Conservation (phyloP, 2,797 vertebrate species). For the Taeniopygia guttata region DNA sequence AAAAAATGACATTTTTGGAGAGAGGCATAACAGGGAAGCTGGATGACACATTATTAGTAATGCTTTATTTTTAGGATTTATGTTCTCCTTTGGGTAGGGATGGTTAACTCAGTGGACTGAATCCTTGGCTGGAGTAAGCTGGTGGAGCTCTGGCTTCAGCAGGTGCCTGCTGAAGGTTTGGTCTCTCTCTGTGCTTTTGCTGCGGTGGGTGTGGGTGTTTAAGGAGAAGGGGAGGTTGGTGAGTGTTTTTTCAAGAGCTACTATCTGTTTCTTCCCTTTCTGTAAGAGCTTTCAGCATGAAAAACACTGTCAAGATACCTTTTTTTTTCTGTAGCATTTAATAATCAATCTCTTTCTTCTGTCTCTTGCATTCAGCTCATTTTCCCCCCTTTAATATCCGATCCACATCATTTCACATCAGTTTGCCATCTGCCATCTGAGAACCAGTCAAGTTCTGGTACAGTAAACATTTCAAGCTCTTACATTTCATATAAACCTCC, state of each 20-base stretch:
- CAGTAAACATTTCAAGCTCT: constrained; percentile 76
- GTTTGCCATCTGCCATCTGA: constrained; percentile 74
- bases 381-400: constrained; percentile 72
- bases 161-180: neutral
- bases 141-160: neutral
- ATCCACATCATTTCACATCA: constrained; percentile 77
- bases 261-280: constrained; percentile 52
- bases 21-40: constrained; percentile 4
- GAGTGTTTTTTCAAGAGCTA: neutral
- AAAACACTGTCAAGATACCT: constrained; percentile 35
- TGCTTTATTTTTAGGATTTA: constrained; percentile 18
- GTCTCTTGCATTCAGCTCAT: constrained; percentile 75
- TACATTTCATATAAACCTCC: constrained; percentile 68
- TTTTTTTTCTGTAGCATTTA: constrained; percentile 56
- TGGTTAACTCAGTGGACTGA: neutral
- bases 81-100: neutral
- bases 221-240: neutral
- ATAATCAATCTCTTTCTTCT: constrained; percentile 74
- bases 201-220: neutral
- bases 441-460: constrained; percentile 75
- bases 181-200: neutral
- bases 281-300: constrained; percentile 30
- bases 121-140: neutral
- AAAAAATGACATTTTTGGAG: constrained; percentile 33
- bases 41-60: constrained; percentile 37